phyloP scores from a whole-genome alignment of 2,888 invertebrate genomes.

The Stegana nigrithorax region DNA sequence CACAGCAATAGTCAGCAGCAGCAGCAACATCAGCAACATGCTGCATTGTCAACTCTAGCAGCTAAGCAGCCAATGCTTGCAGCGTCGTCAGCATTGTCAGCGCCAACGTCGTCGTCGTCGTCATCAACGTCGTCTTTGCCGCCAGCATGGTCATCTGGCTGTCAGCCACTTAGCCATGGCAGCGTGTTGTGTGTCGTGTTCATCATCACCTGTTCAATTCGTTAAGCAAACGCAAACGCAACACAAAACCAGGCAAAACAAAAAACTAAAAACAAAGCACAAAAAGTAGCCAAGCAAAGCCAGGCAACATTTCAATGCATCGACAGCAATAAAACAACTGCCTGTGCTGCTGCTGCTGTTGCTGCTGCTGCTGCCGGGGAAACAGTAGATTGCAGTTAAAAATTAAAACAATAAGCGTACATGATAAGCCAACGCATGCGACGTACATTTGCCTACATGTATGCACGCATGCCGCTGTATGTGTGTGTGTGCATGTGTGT shows the following conservation, averaged over 20 bases:
- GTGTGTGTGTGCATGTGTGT: constrained; percentile 23
- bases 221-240: constrained; percentile 10
- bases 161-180: too few species aligned
- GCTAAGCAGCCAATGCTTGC: neutral
- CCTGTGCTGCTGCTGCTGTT: constrained; percentile 1
- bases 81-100: neutral
- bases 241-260: constrained; percentile 12
- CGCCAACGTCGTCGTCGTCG: neutral
- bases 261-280: neutral
- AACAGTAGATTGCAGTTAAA: too few species aligned
- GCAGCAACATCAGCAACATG: too few species aligned
- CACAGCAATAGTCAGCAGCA: neutral
- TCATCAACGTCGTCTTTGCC: neutral
- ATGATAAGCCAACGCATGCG: too few species aligned
- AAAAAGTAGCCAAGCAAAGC: neutral
- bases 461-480: constrained; percentile 23
- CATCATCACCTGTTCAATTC: constrained; percentile 23
- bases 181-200: constrained; percentile 11
- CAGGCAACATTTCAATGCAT: neutral
- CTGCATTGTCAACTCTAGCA: constrained; percentile 1
- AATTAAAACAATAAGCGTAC: too few species aligned
- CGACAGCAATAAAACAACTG: constrained; percentile 8
- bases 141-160: neutral
- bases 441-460: too few species aligned
- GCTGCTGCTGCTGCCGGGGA: neutral